phyloP scores from a whole-genome alignment of 2,797 vertebrate genomes.

The Lophius americanus region DNA sequence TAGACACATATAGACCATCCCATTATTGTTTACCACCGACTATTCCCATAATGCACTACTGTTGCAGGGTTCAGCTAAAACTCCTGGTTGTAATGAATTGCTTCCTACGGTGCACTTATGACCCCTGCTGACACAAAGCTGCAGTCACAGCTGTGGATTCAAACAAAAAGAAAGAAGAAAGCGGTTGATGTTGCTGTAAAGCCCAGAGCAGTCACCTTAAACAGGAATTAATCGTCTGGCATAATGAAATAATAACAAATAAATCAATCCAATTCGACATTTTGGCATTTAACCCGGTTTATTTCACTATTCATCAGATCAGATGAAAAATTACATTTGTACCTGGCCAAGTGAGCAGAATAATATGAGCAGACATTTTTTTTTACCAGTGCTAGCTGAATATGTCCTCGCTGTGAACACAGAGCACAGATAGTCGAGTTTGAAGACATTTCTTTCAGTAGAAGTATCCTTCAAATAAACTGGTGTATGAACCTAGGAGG shows the following conservation, averaged over 20 bases:
- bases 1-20: too few relatives aligned
- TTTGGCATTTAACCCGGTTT: constrained; percentile 42
- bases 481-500: constrained; percentile 9
- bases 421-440: constrained; percentile 12
- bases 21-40: not conserved
- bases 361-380: constrained; percentile 44
- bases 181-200: too few relatives aligned
- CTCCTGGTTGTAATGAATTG: not conserved
- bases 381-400: constrained; percentile 44
- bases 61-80: not conserved
- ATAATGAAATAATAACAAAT: not conserved
- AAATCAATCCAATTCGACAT: constrained; percentile 5
- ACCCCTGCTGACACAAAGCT: constrained; percentile 63
- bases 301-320: constrained; percentile 63
- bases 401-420: constrained; percentile 38
- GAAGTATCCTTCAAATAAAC: constrained; percentile 24
- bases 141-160: constrained; percentile 40
- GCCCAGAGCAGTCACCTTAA: not conserved
- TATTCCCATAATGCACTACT: not conserved
- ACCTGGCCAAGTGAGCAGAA: constrained; percentile 43
- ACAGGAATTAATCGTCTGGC: not conserved
- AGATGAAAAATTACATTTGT: constrained; percentile 56
- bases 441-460: constrained; percentile 24
- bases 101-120: constrained; percentile 28
- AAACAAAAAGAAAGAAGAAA: not conserved